These are phyloP conservation scores for Aethina tumida DNA, from an alignment of 1,140 invertebrate species.

Conservation along the genomic window DNA sequence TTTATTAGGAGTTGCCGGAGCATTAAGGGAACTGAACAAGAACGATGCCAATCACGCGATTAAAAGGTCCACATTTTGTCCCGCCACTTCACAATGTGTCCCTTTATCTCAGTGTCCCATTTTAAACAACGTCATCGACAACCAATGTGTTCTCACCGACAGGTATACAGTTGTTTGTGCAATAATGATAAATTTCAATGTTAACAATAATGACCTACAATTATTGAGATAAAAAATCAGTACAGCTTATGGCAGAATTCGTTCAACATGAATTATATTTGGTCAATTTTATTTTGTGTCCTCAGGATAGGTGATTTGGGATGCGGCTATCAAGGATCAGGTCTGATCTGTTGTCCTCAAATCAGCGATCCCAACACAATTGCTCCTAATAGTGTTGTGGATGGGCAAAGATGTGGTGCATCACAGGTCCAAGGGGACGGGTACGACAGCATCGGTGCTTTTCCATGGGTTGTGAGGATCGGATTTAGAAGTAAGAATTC, in stretches of 20 bases:
- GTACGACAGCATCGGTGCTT: slow-evolving; percentile 52
- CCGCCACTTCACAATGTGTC: slow-evolving; percentile 27
- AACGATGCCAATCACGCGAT: too few relatives aligned
- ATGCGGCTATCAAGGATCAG: slow-evolving; percentile 36
- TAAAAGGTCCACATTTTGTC: slow-evolving; percentile 27
- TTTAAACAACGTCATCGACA: slow-evolving; percentile 29
- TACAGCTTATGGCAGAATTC: background rate
- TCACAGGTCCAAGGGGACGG: slow-evolving; percentile 51
- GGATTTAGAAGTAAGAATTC: slow-evolving; percentile 49
- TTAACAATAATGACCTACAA: too few relatives aligned
- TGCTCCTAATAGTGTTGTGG: slow-evolving; percentile 17
- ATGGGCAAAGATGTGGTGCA: slow-evolving; percentile 43
- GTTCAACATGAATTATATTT: slow-evolving; percentile 2
- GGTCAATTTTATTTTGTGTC: slow-evolving; percentile 3
- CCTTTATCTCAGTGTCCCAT: slow-evolving; percentile 30
- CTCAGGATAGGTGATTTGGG: slow-evolving; percentile 32
- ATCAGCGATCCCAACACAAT: slow-evolving; percentile 5
- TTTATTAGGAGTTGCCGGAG: background rate
- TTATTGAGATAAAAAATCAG: slow-evolving; percentile 5
- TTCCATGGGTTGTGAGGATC: slow-evolving; percentile 55
- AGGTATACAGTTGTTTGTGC: slow-evolving; percentile 26
- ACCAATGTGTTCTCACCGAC: slow-evolving; percentile 29
- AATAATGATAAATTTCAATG: slow-evolving; percentile 4
- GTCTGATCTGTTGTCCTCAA: slow-evolving; percentile 37
- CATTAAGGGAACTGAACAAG: too few relatives aligned